A percentile compares a stretch with the other conserved stretches of the same genome.
Evolutionary conservation across 2,888 invertebrate species (phyloP).

Genomic region (Ypsolopha scabrella): DNA sequence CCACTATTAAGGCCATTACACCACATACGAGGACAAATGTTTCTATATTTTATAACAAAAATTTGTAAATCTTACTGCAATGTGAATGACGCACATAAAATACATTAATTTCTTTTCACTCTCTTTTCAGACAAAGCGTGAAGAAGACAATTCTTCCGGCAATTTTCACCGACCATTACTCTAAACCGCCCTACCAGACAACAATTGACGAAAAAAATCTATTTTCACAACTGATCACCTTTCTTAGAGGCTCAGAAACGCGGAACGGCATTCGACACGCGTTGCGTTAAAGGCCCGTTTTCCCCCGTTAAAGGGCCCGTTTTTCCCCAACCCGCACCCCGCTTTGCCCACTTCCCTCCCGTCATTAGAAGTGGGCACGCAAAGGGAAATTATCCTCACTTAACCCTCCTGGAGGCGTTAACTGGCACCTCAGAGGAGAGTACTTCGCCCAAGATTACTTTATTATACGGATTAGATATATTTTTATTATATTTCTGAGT

Average conservation of each 20-base stretch:
- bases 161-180: too few species aligned
- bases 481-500: constrained; percentile 31
- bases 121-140: too few species aligned
- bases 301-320: constrained; percentile 17
- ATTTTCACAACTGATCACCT: constrained; percentile 7
- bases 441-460: constrained; percentile 55
- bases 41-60: neutral
- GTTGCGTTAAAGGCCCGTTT: constrained; percentile 15
- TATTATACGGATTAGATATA: constrained; percentile 60
- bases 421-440: constrained; percentile 65
- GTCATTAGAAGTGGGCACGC: constrained; percentile 64
- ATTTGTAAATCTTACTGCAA: too few species aligned
- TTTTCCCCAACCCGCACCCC: constrained; percentile 18
- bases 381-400: constrained; percentile 69
- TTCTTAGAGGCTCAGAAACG: constrained; percentile 21
- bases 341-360: constrained; percentile 25
- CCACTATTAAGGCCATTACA: neutral
- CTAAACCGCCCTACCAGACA: too few species aligned
- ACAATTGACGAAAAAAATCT: neutral
- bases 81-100: too few species aligned
- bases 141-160: too few species aligned
- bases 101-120: too few species aligned
- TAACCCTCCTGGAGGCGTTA: constrained; percentile 67
- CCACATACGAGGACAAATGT: neutral
- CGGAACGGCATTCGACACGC: constrained; percentile 7